Conservation (phyloP, 2,888 invertebrate genomes). For the Uloborus plumipes region DNA sequence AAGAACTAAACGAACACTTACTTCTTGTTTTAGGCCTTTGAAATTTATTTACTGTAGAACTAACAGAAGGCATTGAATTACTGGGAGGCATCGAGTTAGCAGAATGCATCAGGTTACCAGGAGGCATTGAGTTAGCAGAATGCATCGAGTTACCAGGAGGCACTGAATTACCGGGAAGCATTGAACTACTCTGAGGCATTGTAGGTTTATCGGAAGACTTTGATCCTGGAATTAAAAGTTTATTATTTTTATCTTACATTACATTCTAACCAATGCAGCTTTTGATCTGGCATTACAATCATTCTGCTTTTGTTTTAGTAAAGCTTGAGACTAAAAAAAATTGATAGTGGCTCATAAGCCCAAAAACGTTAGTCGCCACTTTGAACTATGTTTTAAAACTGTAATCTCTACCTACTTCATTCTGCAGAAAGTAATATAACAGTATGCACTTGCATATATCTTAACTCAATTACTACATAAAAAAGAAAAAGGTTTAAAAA, state of each 20-base stretch:
- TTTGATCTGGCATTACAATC: too few relatives aligned
- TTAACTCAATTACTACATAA: too few relatives aligned
- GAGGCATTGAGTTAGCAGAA: too few relatives aligned
- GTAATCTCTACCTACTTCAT: too few relatives aligned
- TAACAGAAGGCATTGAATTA: conserved; percentile 17
- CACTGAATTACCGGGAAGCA: conserved; percentile 16
- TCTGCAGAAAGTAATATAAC: too few relatives aligned
- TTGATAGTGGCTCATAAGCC: too few relatives aligned
- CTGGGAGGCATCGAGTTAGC: background rate
- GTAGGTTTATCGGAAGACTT: conserved; percentile 51
- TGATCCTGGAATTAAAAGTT: conserved; percentile 22
- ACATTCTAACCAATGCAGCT: background rate
- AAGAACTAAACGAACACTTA: background rate
- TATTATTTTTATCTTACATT: background rate
- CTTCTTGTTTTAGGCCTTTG: conserved; percentile 60
- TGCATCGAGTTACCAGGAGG: background rate
- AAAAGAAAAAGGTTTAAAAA: too few relatives aligned
- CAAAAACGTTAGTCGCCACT: too few relatives aligned
- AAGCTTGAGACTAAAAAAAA: too few relatives aligned
- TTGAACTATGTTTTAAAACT: too few relatives aligned
- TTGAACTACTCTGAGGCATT: conserved; percentile 31
- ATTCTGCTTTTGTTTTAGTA: too few relatives aligned
- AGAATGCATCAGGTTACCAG: conserved; percentile 14
- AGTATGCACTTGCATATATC: too few relatives aligned
- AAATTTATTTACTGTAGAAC: conserved; percentile 48